Evolutionary conservation across 2,888 invertebrate species (phyloP), one percentile per base, ranked within the genome.

Genomic region (Vannuccia rotundouncinata): DNA sequence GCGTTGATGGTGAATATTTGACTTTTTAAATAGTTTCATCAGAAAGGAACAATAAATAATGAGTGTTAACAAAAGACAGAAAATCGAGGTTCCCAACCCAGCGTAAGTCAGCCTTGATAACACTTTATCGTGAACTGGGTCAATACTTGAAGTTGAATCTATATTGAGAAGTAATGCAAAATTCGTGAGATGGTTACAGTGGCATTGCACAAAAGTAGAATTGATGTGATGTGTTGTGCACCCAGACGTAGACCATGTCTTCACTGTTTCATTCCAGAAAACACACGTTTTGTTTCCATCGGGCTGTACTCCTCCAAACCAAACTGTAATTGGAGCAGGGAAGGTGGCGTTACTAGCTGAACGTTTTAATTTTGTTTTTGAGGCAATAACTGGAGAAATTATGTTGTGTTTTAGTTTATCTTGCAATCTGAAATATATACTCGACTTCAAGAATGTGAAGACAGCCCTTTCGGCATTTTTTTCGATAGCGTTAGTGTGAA

Each of bases 111-210:
- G 30, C 13, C 1, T 75, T 5, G 75, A 75, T 2, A 75, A n/a
- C 5, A 75, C 28, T 2, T 75, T 75, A 2, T 29, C 2, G 28
- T 75, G 75, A 29, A 2, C 2, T 10, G 2, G 29, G 27, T 28
- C 22, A 2, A 22, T 5, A 5, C 29, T 31, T 5, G 29, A 2
- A 75, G 5, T 28, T 25, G 2, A 1, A 66, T 66, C 2, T 66
- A 66, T 2, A 75, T 2, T 13, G 30, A 75, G 31, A 5, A 75
- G 28, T 2, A 75, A 22, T 5, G 75, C 75, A 75, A 75, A 75
- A 22, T 75, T 75, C 17, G 75, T 75, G 13, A 75, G 75, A 75
- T 75, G 75, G 28, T 29, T 31, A 31, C 75, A 75, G 13, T 75
- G 13, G 29, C 75, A 75, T 29, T n/a, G 2, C 13, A 22, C 22